Evolutionary conservation across 2,888 invertebrate species (phyloP).

Genomic region (Acanthosepion esculentum): DNA sequence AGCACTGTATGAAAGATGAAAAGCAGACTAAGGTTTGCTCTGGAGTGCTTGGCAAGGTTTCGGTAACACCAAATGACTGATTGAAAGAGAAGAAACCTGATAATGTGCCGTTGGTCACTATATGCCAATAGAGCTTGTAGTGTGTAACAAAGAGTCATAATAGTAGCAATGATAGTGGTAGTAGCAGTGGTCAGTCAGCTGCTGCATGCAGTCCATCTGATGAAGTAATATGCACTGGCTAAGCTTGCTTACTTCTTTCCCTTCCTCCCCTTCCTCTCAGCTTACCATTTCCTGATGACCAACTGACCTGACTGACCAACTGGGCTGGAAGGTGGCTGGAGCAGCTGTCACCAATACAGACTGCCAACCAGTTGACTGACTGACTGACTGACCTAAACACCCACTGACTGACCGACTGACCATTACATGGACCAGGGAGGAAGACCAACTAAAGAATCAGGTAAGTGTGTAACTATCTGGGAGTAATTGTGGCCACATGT

Average conservation of each 20-base stretch:
- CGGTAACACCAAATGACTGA: slow-evolving; percentile 18
- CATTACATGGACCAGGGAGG: neutral
- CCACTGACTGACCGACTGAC: slow-evolving; percentile 9
- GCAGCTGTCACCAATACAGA: slow-evolving; percentile 33
- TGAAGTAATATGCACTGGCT: slow-evolving; percentile 33
- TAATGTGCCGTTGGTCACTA: neutral
- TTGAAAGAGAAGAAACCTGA: neutral
- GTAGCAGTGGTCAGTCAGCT: slow-evolving; percentile 33
- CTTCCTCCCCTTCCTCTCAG: neutral
- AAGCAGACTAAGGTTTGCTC: neutral
- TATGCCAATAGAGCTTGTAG: neutral
- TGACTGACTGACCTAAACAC: slow-evolving; percentile 33
- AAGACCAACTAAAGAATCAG: neutral
- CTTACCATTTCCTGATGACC: slow-evolving; percentile 33
- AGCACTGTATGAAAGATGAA: neutral
- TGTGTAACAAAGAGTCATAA: slow-evolving; percentile 5
- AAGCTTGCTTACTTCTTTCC: neutral
- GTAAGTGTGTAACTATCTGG: neutral
- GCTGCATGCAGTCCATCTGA: slow-evolving; percentile 13
- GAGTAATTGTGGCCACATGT: slow-evolving; percentile 13
- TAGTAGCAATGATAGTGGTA: neutral
- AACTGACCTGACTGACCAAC: slow-evolving; percentile 23
- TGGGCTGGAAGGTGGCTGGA: slow-evolving; percentile 5
- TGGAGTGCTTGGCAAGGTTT: neutral
- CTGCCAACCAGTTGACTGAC: slow-evolving; percentile 33